Evolutionary conservation across 1,140 invertebrate genomes (phyloP).

Genomic region (Zelostemma sp.): DNA sequence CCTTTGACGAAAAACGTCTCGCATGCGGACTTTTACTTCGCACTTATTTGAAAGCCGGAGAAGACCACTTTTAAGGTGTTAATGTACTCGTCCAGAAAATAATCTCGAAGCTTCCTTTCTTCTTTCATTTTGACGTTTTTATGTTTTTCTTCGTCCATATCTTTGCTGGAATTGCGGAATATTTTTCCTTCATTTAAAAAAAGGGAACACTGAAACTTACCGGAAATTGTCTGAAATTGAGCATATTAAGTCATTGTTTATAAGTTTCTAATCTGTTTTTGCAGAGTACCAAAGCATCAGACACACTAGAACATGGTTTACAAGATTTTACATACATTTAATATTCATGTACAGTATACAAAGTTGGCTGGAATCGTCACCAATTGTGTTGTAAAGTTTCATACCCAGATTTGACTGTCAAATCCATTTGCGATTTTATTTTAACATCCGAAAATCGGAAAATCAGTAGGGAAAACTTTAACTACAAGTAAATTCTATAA

Average conservation of each 20-base stretch:
- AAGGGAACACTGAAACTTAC: background rate
- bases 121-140: too few relatives aligned
- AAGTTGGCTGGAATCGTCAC: background rate
- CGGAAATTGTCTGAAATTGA: background rate
- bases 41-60: background rate
- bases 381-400: background rate
- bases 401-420: too few relatives aligned
- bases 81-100: background rate
- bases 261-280: conserved; percentile 3
- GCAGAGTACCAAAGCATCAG: background rate
- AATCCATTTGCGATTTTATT: too few relatives aligned
- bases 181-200: background rate
- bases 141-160: too few relatives aligned
- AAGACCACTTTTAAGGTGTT: background rate
- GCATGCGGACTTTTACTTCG: background rate
- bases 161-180: too few relatives aligned
- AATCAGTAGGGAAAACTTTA: too few relatives aligned
- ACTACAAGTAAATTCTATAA: too few relatives aligned
- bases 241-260: background rate
- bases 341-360: background rate
- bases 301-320: background rate
- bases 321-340: background rate
- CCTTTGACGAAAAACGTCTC: background rate
- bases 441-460: too few relatives aligned
- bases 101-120: background rate